Evolutionary conservation across 1,140 invertebrate genomes (phyloP).

Genomic region (Neoseiulus cucumeris): DNA sequence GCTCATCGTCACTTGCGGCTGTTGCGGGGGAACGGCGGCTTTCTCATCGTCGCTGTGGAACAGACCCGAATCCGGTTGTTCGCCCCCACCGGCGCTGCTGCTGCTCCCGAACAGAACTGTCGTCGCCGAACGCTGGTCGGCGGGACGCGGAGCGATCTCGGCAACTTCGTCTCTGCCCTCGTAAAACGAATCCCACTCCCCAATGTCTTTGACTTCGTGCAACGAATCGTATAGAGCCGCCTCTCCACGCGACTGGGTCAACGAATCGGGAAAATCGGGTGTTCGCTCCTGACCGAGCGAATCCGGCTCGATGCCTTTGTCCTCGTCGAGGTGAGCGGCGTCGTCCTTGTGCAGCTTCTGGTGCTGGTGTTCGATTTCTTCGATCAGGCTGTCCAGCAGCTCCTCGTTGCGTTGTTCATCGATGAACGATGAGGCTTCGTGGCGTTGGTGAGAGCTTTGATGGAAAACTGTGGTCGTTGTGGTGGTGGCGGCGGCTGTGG

Average conservation of each 20-base stretch:
- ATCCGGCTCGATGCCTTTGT: conserved; percentile 8
- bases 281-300: background rate
- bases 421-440: background rate
- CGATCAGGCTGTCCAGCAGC: conserved; percentile 10
- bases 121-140: background rate
- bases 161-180: background rate
- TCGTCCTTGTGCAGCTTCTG: background rate
- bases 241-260: conserved; percentile 26
- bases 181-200: background rate
- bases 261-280: conserved; percentile 23
- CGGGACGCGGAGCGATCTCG: background rate
- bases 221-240: conserved; percentile 2
- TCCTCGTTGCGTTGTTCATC: background rate
- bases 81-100: background rate
- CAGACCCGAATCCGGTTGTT: background rate
- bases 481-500: background rate
- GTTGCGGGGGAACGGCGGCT: background rate
- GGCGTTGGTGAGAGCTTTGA: background rate
- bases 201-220: conserved; percentile 8
- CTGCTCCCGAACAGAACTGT: background rate
- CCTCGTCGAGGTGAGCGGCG: background rate
- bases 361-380: background rate
- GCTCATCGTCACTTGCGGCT: background rate
- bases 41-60: conserved; percentile 7
- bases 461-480: too few species aligned